Conservation (phyloP, 2,888 invertebrate species). For the Lysandra coridon region DNA sequence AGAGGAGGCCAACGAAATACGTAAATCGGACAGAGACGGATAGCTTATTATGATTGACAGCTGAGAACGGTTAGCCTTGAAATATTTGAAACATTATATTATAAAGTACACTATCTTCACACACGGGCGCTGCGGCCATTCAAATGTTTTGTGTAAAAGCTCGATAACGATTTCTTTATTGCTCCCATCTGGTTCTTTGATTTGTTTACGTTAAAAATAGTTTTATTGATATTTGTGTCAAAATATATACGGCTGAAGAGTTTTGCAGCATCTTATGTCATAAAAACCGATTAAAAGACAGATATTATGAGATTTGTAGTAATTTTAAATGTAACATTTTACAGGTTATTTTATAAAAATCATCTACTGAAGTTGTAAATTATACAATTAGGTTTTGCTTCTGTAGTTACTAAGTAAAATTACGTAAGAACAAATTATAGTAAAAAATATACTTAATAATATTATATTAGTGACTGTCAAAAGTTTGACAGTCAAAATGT, state of each 20-base stretch:
- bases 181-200: slow-evolving; percentile 40
- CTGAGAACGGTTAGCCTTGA: slow-evolving; percentile 81
- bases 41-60: slow-evolving; percentile 81
- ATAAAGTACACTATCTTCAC: slow-evolving; percentile 79
- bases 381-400: background rate
- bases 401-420: background rate
- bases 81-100: slow-evolving; percentile 81
- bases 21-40: slow-evolving; percentile 66
- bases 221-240: slow-evolving; percentile 26
- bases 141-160: slow-evolving; percentile 40
- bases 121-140: slow-evolving; percentile 66
- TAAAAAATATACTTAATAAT: background rate
- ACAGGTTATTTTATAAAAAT: background rate
- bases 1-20: slow-evolving; percentile 53
- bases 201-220: slow-evolving; percentile 36
- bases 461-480: background rate
- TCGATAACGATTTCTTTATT: slow-evolving; percentile 42
- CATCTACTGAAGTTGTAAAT: too few species aligned
- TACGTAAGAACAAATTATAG: background rate
- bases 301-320: too few species aligned
- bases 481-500: slow-evolving; percentile 44
- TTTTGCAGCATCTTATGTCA: background rate
- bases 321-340: background rate
- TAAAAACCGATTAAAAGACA: background rate
- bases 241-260: background rate